Evolutionary conservation across 2,797 vertebrate genomes (phyloP), one percentile per base, ranked within the genome.

Genomic region (Calcarius lapponicus): DNA sequence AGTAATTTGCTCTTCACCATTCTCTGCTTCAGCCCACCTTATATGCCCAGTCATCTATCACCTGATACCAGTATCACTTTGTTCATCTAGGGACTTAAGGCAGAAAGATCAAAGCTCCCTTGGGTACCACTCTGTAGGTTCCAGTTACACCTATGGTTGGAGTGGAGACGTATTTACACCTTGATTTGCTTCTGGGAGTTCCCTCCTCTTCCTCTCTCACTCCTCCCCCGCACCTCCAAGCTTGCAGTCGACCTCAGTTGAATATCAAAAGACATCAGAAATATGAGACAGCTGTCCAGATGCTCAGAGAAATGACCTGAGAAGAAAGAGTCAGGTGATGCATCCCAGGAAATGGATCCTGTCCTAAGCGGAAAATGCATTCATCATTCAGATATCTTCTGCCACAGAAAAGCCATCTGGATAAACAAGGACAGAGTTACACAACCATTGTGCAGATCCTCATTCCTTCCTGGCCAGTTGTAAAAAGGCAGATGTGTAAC

Each of bases 341-440:
- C 85, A 95, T 95, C 95, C 93, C 93, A 95, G 96, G 93, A 97
- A 96, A 97, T 9, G 56, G 93, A 96, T 96, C 74, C 53, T 66
- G 61, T 93, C 89, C 76, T 93, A 81, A 96, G 61, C 72, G 71
- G 93, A 95, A 96, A 94, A 94, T 80, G 60, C 94, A 97, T 97
- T 95, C 90, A 96, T 97, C 97, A 96, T 95, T 94, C 76, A 85
- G 88, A 89, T 94, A 93, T 92, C 88, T 90, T 89, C 84, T 97
- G 91, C 71, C 92, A 92, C 87, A 81, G 85, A 92, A 86, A 92
- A 90, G 69, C 94, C 97, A 96, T 96, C 97, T 97, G 96, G 92
- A 96, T 95, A 97, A 97, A 97, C 95, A 97, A 89, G 74, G 83
- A 79, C 85, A 94, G 90, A 87, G 43, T 93, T 92, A 94, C 70